phyloP scores from a whole-genome alignment of 2,113 vertebrate species.

The Nyctereutes procyonoides region DNA sequence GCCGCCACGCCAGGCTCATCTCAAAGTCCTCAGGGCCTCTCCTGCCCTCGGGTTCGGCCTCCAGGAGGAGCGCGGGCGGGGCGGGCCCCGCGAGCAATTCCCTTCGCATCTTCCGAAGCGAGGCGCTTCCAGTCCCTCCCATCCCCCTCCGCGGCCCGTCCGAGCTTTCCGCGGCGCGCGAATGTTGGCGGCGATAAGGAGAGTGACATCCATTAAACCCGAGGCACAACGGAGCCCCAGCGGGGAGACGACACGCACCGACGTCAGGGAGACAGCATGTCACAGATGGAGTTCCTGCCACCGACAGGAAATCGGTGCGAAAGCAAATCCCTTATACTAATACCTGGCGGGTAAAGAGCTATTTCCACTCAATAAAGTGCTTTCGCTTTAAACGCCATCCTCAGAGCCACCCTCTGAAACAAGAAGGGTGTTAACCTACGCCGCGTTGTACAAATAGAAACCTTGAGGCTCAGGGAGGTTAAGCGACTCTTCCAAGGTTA shows the following conservation, averaged over 20 bases:
- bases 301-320: neutral
- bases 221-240: constrained; percentile 34
- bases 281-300: constrained; percentile 36
- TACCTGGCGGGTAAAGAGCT: neutral
- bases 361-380: neutral
- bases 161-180: neutral
- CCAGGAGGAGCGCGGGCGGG: neutral
- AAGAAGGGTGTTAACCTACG: neutral
- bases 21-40: neutral
- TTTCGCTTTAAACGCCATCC: constrained; percentile 1
- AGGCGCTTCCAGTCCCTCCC: neutral
- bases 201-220: constrained; percentile 66
- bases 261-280: neutral
- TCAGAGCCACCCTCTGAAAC: neutral
- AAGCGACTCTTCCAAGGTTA: constrained; percentile 64
- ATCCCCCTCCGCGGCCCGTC: neutral
- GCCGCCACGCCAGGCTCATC: too few species aligned
- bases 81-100: neutral
- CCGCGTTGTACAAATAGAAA: neutral
- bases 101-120: neutral
- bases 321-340: constrained; percentile 1
- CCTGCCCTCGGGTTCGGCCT: neutral
- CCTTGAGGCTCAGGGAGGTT: constrained; percentile 18
- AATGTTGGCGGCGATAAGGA: constrained; percentile 58
- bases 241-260: neutral